phyloP scores from a whole-genome alignment of 2,888 invertebrate genomes.

The Polydrusus cervinus region DNA sequence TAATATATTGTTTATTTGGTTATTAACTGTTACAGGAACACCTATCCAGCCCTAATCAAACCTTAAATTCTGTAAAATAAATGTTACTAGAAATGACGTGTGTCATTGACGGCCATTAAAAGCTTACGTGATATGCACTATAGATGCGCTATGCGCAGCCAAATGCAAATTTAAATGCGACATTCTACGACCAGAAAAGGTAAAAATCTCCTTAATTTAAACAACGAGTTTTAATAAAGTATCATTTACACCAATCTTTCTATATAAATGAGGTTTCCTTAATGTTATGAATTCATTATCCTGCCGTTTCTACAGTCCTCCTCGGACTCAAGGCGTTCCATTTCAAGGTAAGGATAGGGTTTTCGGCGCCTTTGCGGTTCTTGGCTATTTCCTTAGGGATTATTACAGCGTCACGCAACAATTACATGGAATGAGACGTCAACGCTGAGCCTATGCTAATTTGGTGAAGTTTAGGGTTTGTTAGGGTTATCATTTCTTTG shows the following conservation, averaged over 20 bases:
- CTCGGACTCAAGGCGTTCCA: background rate
- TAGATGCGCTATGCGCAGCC: too few species aligned
- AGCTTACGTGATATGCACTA: too few species aligned
- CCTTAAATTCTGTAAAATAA: too few species aligned
- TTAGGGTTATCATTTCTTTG: background rate
- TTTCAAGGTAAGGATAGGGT: conserved; percentile 14
- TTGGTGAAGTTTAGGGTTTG: background rate
- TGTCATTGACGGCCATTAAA: too few species aligned
- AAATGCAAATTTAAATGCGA: too few species aligned
- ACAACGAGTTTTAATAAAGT: too few species aligned
- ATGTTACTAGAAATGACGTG: too few species aligned
- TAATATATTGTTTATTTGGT: too few species aligned
- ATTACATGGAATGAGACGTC: conserved; percentile 11
- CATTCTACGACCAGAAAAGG: too few species aligned
- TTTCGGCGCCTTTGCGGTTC: conserved; percentile 3
- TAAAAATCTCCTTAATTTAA: too few species aligned
- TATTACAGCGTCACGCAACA: conserved; percentile 17
- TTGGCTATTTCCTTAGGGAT: conserved; percentile 21
- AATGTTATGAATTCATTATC: conserved; percentile 24
- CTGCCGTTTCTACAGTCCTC: conserved; percentile 6
- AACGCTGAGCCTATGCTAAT: conserved; percentile 1
- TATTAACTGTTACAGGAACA: too few species aligned
- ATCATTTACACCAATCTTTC: background rate
- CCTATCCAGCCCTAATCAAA: too few species aligned
- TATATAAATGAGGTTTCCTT: background rate